Percentiles rank a stretch among this genome's conserved stretches.
These are phyloP conservation scores for Caenorhabditis afra DNA, from an alignment of 2,888 invertebrate species.

Conservation along the genomic window DNA sequence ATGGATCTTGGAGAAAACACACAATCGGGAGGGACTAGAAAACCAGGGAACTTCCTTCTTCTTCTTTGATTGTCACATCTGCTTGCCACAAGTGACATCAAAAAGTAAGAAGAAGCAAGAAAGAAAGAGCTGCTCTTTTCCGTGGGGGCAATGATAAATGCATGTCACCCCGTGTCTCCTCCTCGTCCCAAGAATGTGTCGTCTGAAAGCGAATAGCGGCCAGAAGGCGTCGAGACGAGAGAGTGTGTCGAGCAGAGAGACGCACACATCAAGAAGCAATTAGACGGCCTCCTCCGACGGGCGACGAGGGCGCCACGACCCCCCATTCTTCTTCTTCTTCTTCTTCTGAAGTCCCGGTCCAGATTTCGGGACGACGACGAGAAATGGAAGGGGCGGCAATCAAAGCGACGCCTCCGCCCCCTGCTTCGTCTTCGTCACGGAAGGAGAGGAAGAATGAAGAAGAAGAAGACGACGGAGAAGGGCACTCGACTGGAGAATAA, in stretches of 20 bases:
- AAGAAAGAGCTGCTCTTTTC: conserved; percentile 20
- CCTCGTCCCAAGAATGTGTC: conserved; percentile 37
- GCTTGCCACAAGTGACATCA: conserved; percentile 5
- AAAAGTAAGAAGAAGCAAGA: conserved; percentile 2
- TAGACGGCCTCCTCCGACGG: no score
- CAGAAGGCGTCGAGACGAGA: background rate
- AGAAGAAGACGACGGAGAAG: background rate
- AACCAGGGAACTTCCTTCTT: no score
- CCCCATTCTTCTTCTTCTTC: conserved; percentile 10
- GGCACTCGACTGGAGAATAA: conserved; percentile 34
- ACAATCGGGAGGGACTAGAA: no score
- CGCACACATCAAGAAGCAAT: conserved; percentile 50
- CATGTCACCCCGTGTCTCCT: conserved; percentile 49
- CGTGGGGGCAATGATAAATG: conserved; percentile 52
- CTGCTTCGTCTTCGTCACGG: conserved; percentile 15
- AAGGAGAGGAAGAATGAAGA: conserved; percentile 22
- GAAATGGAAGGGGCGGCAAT: conserved; percentile 19
- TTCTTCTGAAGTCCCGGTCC: conserved; percentile 38
- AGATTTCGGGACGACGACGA: conserved; percentile 23
- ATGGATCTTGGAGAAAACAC: background rate
- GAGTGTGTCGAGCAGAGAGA: conserved; percentile 6
- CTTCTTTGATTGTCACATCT: background rate
- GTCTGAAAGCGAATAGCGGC: conserved; percentile 31
- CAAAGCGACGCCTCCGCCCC: conserved; percentile 24
- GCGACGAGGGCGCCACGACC: conserved; percentile 8